Evolutionary conservation across 2,888 invertebrate genomes (phyloP).

Genomic region (Caenorhabditis imperialis): DNA sequence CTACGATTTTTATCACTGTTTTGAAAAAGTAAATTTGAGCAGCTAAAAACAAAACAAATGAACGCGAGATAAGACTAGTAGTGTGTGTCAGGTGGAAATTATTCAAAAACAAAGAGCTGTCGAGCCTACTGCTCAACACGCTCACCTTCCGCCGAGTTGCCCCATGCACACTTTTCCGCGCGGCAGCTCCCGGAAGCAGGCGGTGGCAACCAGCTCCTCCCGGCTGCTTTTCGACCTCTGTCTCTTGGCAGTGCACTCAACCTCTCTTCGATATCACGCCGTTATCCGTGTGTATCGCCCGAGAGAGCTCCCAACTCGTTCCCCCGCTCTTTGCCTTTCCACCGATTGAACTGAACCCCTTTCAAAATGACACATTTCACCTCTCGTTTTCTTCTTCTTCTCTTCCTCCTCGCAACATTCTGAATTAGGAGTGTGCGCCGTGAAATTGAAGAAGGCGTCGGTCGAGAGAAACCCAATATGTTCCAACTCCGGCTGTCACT

Average conservation of each 20-base stretch:
- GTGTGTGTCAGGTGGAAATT: too few relatives aligned
- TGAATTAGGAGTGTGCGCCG: conserved; percentile 26
- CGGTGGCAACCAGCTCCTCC: conserved; percentile 12
- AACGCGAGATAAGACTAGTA: too few relatives aligned
- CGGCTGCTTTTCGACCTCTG: conserved; percentile 41
- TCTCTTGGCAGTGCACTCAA: conserved; percentile 37
- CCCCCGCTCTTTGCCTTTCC: not conserved
- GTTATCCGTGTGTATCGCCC: too few relatives aligned
- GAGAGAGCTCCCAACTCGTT: too few relatives aligned
- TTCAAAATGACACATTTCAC: not conserved
- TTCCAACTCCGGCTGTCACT: conserved; percentile 46
- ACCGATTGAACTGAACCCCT: conserved; percentile 41
- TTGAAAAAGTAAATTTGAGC: too few relatives aligned
- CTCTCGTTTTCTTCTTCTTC: not conserved
- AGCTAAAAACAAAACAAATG: too few relatives aligned
- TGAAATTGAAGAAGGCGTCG: conserved; percentile 36
- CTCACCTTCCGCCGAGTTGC: too few relatives aligned
- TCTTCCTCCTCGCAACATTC: conserved; percentile 2
- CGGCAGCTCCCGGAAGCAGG: conserved; percentile 36
- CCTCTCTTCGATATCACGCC: too few relatives aligned
- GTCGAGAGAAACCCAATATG: conserved; percentile 49
- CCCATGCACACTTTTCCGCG: conserved; percentile 9
- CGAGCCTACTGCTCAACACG: too few relatives aligned
- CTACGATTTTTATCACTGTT: too few relatives aligned
- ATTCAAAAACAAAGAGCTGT: too few relatives aligned